Base-by-base conservation (phyloP, 2,888 invertebrate genomes). In the Hirtodrosophila histrioides region DNA sequence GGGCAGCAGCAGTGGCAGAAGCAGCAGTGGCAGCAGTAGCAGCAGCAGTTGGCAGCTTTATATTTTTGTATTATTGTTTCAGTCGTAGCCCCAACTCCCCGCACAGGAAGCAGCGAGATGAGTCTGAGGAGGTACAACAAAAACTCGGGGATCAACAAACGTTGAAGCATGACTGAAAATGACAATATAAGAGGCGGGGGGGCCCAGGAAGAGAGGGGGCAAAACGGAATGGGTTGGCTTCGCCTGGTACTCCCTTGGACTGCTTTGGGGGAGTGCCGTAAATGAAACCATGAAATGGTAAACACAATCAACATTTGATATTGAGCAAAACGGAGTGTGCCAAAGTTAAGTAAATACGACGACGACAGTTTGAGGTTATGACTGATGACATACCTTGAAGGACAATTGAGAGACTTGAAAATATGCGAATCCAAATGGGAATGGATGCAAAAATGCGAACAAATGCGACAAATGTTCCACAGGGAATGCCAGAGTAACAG, bases 211-310 rank as follows among this genome's bases (percentile, higher is more conserved):
- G 36, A 31, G 9, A 10, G 10, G 23, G 17, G 10, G 23, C n/a
- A 7, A 35, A 35, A 24, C 11, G 45, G 58, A 48, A 36, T 43
- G 39, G 33, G 36, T 57, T 40, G 39, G 39, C 36, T 45, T 17
- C 17, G 40, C 36, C 50, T 48, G 33, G 33, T 12, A 31, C 35
- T 63, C 56, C 29, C 33, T 39, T 54, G 46, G 27, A 31, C 35
- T 36, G 54, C 50, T 37, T 39, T 10, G 69, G 54, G 57, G 37
- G 40, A 50, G 46, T 33, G 41, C 49, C 56, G 70, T 75, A 78
- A 80, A 69, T 75, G 80, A 80, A 80, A 80, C 80, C 80, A 80
- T 80, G 75, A 80, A 80, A 78, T 80, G 75, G 75, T 72, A 75
- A 80, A 75, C 67, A 80, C 60, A 71, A 79, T 75, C 78, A 78